Base-by-base conservation (phyloP, 2,888 invertebrate species). In the Caenorhabditis auriculariae region DNA sequence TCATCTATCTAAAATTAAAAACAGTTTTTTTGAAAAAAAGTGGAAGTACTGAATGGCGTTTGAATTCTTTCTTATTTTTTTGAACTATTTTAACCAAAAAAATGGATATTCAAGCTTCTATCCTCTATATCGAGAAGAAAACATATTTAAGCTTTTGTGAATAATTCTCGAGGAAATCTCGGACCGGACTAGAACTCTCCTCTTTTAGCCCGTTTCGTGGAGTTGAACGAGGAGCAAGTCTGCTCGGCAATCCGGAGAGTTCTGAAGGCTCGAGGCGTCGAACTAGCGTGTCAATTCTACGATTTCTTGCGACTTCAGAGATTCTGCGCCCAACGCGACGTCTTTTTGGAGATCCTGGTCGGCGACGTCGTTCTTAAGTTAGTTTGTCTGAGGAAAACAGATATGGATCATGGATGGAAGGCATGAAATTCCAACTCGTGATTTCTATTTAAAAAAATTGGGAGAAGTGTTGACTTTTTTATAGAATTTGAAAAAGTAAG, bases 251-350 rank as follows among this genome's bases (percentile, higher is more conserved):
- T 63, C n/a, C 46, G 53, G 24, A 47, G 63, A 43, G 55, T 63
- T 3, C 21, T 58, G 5, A 27, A 41, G 17, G n/a, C n/a, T n/a
- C 46, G 47, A 28, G 48, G 44, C 27, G 42, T 53, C 5, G 17
- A 39, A 0, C 38, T 51, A 0, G 54, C 44, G 9, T 45, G 51
- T 35, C 39, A 47, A 12, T 62, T 57, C 15, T 62, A 50, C 44
- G 54, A 62, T 12, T 54, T 58, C 15, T 44, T 62, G 2, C 39
- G 42, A 29, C 54, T 54, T 27, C 58, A 57, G 43, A 54, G 52
- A 24, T 62, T 57, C 37, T 62, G 62, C 21, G 21, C 57, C 5
- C 54, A 45, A 44, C 62, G 62, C 12, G 62, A 62, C 37, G 54
- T 57, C 17, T 62, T 57, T 41, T 17, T 58, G 4, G 35, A 35